Conservation (phyloP, 2,888 invertebrate genomes). For the Chrysomela aeneicollis region DNA sequence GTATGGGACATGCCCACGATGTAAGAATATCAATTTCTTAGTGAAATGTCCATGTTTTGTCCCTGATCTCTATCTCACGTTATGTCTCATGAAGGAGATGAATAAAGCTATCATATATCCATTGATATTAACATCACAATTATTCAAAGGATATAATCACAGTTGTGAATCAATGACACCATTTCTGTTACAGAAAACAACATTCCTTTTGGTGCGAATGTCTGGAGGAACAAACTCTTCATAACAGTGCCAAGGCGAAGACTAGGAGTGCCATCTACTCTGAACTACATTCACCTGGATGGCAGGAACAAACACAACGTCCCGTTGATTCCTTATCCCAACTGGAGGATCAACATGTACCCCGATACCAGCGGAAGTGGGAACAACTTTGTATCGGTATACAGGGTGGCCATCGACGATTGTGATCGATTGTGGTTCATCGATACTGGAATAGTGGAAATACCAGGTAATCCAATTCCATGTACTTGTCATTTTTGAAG, state of each 20-base stretch:
- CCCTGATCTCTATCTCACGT: too few relatives aligned
- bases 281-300: constrained; percentile 60
- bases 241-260: constrained; percentile 77
- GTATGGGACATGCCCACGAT: too few relatives aligned
- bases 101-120: too few relatives aligned
- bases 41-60: too few relatives aligned
- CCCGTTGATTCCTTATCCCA: constrained; percentile 66
- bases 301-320: constrained; percentile 61
- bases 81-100: too few relatives aligned
- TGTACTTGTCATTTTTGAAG: too few relatives aligned
- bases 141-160: too few relatives aligned
- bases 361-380: constrained; percentile 45
- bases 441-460: constrained; percentile 77
- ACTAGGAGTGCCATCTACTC: constrained; percentile 64
- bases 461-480: constrained; percentile 64
- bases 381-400: constrained; percentile 69
- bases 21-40: too few relatives aligned
- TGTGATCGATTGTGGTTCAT: constrained; percentile 83
- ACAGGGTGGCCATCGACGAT: constrained; percentile 73
- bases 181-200: constrained; percentile 66
- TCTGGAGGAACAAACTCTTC: constrained; percentile 72
- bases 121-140: too few relatives aligned
- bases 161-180: too few relatives aligned
- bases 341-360: constrained; percentile 69
- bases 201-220: constrained; percentile 73